Conservation (phyloP, 1,140 invertebrate species). For the Nasonia giraulti region DNA sequence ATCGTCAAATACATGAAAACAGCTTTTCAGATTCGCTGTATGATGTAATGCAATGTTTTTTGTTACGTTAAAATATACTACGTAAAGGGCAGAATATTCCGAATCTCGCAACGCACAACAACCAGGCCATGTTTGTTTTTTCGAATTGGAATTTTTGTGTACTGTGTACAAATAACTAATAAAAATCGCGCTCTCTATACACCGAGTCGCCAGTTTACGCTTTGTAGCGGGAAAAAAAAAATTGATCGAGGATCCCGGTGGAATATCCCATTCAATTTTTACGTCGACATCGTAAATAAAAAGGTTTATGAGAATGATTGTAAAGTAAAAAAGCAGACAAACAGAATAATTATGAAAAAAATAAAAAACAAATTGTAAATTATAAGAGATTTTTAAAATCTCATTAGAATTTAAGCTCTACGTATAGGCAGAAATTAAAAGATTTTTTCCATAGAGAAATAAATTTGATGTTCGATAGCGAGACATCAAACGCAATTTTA, state of each 20-base stretch:
- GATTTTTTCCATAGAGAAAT: not conserved
- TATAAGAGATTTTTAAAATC: not conserved
- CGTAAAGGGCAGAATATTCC: too few relatives aligned
- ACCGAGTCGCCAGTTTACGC: not conserved
- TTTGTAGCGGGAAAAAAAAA: not conserved
- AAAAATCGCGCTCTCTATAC: too few relatives aligned
- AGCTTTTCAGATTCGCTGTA: too few relatives aligned
- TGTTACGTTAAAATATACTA: too few relatives aligned
- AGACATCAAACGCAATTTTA: slow-evolving; percentile 13
- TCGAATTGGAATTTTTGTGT: too few relatives aligned
- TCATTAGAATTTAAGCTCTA: too few relatives aligned
- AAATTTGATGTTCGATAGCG: not conserved
- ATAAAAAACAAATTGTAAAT: not conserved
- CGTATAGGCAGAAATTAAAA: not conserved
- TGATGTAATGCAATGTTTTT: too few relatives aligned
- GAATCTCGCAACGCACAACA: too few relatives aligned
- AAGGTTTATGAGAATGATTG: not conserved
- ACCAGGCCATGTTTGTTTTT: too few relatives aligned
- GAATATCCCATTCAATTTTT: not conserved
- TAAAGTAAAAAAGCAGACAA: not conserved
- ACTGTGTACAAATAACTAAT: too few relatives aligned
- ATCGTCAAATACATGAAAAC: not conserved
- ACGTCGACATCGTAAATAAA: not conserved
- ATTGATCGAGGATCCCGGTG: not conserved
- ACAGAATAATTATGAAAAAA: not conserved